Evolutionary conservation across 2,797 vertebrate genomes (phyloP), one percentile per base, ranked within the genome.

Genomic region (Heterohyrax brucei): DNA sequence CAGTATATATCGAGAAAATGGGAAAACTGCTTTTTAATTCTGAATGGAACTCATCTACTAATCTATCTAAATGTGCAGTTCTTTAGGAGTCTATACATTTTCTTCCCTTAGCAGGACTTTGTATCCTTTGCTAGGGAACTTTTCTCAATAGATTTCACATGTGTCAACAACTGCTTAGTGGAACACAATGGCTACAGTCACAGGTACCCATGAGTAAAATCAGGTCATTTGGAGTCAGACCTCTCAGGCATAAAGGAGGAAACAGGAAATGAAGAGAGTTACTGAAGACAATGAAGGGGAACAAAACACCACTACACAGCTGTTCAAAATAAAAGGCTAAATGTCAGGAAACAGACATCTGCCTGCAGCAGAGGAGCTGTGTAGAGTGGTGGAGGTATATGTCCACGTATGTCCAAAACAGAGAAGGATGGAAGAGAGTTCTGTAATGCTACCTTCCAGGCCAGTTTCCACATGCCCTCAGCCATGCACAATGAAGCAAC

Each of bases 381-480:
- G 30, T 81, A 39, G 90, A 82, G 83, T 96, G 16, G 68, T 92
- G 62, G 94, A 98, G 92, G 93, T 97, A 98, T 93, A 95, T 95
- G 93, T 97, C 91, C 97, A 16, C 97, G 98, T 93, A 95, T 95
- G 93, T 97, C 91, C 97, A 16, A 83, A 97, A 97, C 96, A 98
- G 96, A 96, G 93, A 56, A 28, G 84, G 95, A 83, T 26, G 89
- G 93, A 93, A 39, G 84, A 95, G 84, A 97, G 68, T 70, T 98
- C 95, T 91, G 96, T 92, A 98, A 96, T 95, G 97, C 66, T 97
- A 97, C 97, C 96, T 98, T 98, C 97, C 98, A 97, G 98, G 97
- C 97, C 97, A 97, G 96, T 75, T 98, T 97, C 97, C 96, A 98
- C 4, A 44, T 95, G 92, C 95, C 94, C 96, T 89, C 44, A 93